Percentiles rank a stretch among this genome's conserved stretches.
phyloP scores from a whole-genome alignment of 2,113 vertebrate species.

The Cygnus buccinator region DNA sequence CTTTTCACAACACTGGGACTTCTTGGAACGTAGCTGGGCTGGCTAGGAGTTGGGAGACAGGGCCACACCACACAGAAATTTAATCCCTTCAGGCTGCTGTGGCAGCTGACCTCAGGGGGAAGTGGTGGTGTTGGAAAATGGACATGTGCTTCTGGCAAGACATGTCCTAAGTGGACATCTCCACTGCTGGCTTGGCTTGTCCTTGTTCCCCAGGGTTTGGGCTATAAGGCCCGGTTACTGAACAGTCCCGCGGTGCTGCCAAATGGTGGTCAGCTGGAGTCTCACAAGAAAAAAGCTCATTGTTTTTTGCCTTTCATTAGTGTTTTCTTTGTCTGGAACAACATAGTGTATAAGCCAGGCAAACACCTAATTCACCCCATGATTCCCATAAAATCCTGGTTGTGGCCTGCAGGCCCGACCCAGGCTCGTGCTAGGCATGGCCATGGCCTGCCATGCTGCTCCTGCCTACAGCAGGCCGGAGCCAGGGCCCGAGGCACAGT shows the following conservation, averaged over 20 bases:
- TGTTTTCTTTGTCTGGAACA: fast-evolving
- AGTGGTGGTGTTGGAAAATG: fast-evolving
- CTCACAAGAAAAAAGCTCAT: fast-evolving
- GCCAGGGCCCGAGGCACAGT: fast-evolving
- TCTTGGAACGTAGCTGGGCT: fast-evolving
- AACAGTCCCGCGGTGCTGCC: not conserved
- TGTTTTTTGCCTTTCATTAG: no score
- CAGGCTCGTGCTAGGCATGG: fast-evolving
- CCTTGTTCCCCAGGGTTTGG: not conserved
- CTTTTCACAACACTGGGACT: not conserved
- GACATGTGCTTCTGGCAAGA: fast-evolving
- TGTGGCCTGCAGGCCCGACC: fast-evolving
- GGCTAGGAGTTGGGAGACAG: fast-evolving
- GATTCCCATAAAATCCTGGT: fast-evolving
- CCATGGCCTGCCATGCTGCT: fast-evolving
- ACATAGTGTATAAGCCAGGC: no score
- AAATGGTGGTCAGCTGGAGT: no score
- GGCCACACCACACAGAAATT: fast-evolving
- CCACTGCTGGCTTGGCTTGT: not conserved
- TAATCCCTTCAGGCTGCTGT: fast-evolving
- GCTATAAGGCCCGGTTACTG: not conserved
- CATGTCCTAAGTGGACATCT: fast-evolving
- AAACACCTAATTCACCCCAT: fast-evolving
- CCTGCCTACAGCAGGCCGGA: not conserved
- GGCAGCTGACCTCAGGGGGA: not conserved